Conservation (phyloP, 2,888 invertebrate genomes). For the Opisthograptis luteolata region DNA sequence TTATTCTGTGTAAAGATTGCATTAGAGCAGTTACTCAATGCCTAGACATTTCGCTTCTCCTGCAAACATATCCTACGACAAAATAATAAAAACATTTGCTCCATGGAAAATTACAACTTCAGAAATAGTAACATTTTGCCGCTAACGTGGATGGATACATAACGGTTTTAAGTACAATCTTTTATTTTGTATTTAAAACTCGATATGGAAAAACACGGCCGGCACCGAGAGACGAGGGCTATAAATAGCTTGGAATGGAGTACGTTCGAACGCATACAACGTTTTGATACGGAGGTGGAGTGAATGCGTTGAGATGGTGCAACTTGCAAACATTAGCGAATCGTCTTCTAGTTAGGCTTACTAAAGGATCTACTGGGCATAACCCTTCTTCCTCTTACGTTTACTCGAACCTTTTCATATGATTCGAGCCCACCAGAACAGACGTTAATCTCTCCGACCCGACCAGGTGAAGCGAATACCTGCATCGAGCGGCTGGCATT, state of each 20-base stretch:
- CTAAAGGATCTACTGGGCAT: background rate
- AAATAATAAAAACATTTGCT: background rate
- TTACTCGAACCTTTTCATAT: no score
- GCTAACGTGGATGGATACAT: constrained; percentile 6
- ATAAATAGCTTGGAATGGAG: constrained; percentile 46
- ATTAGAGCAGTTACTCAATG: background rate
- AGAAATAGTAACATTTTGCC: constrained; percentile 9
- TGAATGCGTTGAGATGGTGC: constrained; percentile 15
- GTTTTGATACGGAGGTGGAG: constrained; percentile 43
- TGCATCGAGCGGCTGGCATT: no score
- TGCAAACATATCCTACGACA: background rate
- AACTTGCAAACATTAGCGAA: background rate
- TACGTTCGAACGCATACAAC: constrained; percentile 35
- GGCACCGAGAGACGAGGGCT: constrained; percentile 31
- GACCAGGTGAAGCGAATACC: no score
- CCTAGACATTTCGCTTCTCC: background rate
- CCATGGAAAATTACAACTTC: constrained; percentile 9
- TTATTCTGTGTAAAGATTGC: no score
- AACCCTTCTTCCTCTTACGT: background rate
- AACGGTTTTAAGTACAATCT: constrained; percentile 18
- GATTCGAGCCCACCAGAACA: no score
- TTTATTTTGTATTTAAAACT: constrained; percentile 21
- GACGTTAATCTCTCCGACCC: no score
- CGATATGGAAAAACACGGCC: constrained; percentile 16
- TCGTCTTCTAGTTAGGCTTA: background rate